Evolutionary conservation across 2,113 vertebrate genomes (phyloP), one percentile per base, ranked within the genome.

Genomic region (Notiomystis cincta): DNA sequence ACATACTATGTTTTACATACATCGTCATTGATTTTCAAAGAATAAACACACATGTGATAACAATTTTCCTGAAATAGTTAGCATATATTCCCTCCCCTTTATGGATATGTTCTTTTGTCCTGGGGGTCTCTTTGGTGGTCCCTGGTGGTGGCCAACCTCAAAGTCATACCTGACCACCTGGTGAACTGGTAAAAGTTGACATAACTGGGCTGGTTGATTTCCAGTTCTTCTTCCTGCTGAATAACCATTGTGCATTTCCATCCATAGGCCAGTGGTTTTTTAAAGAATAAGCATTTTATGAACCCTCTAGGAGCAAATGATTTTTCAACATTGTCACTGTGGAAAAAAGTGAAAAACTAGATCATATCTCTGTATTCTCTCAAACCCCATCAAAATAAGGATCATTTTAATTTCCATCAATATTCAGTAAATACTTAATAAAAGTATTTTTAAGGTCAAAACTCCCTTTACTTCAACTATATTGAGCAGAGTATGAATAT

Each of bases 361-460:
- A 35, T 40, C 10, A 57, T 95, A 47, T 91, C 56, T n/a, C 82
- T 83, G 83, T 62, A 91, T 60, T 62, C 57, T 78, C 53, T 69
- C 73, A 48, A 90, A 83, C 22, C 7, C 37, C 53, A 86, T 38
- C 89, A 93, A 73, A 93, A 54, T 50, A 7, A 65, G 18, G 28
- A 93, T 54, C 2, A 80, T 82, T 93, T 93, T 84, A 10, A 87
- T 48, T 78, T 13, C 62, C 33, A 90, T 90, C 50, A 92, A 56
- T 94, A 83, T 78, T 95, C 45, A 95, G 94, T 88, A 91, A 83
- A 85, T 64, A 64, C 28, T 85, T 91, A 91, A 80, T 57, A 83
- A 73, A 95, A 56, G 1, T 61, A n/a, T 23, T 53, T 22, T n/a
- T 54, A 87, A 64, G 15, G 20, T 71, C 11, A 58, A 77, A 72